These are phyloP conservation scores for Drosophila pachea DNA, from an alignment of 1,140 invertebrate species.

Conservation along the genomic window DNA sequence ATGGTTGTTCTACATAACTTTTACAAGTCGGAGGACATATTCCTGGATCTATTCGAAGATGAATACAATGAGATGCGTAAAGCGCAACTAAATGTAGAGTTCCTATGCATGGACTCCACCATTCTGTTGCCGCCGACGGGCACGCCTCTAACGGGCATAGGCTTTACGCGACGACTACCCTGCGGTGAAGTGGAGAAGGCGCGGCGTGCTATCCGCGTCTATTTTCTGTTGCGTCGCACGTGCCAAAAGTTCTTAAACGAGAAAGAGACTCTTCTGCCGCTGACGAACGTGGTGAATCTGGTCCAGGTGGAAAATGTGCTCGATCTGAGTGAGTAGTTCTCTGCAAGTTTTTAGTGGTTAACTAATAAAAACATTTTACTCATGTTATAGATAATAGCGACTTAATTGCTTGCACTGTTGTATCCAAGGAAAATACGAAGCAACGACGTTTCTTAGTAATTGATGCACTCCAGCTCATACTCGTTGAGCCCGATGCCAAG, in stretches of 20 bases:
- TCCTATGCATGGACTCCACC: slow-evolving; percentile 97
- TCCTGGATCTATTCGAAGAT: slow-evolving; percentile 99
- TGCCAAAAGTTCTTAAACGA: slow-evolving; percentile 90
- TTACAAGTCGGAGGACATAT: slow-evolving; percentile 99
- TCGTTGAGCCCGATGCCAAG: slow-evolving; percentile 96
- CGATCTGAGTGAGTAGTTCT: slow-evolving; percentile 89
- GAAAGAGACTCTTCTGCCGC: slow-evolving; percentile 90
- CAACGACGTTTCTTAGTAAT: slow-evolving; percentile 96
- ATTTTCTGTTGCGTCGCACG: slow-evolving; percentile 93
- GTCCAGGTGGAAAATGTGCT: slow-evolving; percentile 95
- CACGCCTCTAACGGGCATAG: slow-evolving; percentile 97
- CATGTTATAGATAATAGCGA: slow-evolving; percentile 93
- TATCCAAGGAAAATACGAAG: slow-evolving; percentile 92
- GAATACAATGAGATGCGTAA: slow-evolving; percentile 95
- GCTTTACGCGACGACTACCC: slow-evolving; percentile 95
- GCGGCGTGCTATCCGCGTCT: slow-evolving; percentile 94
- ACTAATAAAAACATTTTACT: neutral
- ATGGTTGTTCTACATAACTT: slow-evolving; percentile 93
- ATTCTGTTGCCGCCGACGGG: slow-evolving; percentile 97
- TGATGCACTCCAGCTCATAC: slow-evolving; percentile 94
- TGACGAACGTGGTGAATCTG: slow-evolving; percentile 93
- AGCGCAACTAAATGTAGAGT: slow-evolving; percentile 93
- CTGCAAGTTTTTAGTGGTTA: too few relatives aligned
- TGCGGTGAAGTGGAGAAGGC: slow-evolving; percentile 98
- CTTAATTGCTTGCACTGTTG: slow-evolving; percentile 96